Conservation (phyloP, 37 sponge, comb jelly and placozoan species). For the Agelas oroides region DNA sequence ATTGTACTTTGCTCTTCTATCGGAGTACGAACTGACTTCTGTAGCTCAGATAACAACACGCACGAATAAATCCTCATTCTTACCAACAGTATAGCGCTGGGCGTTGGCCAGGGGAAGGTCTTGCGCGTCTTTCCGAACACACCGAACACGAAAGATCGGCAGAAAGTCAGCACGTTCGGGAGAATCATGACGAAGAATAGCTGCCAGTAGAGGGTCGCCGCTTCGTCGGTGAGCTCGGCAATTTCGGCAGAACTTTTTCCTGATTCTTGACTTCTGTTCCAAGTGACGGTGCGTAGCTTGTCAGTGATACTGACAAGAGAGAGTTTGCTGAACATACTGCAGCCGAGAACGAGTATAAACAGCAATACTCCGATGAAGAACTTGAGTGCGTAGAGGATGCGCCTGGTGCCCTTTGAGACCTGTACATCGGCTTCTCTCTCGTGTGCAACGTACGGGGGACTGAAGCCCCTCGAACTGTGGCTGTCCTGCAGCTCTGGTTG, state of each 20-base stretch:
- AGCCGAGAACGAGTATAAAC: constrained; percentile 35
- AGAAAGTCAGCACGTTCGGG: constrained; percentile 67
- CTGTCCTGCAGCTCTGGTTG: too few species aligned
- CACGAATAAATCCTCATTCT: too few species aligned
- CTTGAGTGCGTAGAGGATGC: constrained; percentile 28
- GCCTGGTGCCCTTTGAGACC: neutral
- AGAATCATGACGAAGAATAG: constrained; percentile 74
- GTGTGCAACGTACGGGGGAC: too few species aligned
- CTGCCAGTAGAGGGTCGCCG: constrained; percentile 65
- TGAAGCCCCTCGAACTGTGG: too few species aligned
- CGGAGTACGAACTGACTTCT: too few species aligned
- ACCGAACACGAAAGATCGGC: constrained; percentile 67
- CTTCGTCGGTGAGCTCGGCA: neutral
- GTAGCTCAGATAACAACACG: too few species aligned
- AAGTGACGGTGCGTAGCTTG: constrained; percentile 12
- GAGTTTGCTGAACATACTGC: constrained; percentile 65
- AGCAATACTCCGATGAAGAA: constrained; percentile 32
- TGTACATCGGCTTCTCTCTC: too few species aligned
- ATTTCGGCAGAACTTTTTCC: neutral
- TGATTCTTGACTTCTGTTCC: neutral
- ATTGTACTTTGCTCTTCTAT: too few species aligned
- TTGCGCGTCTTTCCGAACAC: constrained; percentile 66
- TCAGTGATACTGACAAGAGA: constrained; percentile 63
- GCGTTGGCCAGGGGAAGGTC: constrained; percentile 81
- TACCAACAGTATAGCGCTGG: constrained; percentile 49